These are phyloP conservation scores for Silurus aristotelis DNA, from an alignment of 2,797 vertebrate species.

Conservation along the genomic window DNA sequence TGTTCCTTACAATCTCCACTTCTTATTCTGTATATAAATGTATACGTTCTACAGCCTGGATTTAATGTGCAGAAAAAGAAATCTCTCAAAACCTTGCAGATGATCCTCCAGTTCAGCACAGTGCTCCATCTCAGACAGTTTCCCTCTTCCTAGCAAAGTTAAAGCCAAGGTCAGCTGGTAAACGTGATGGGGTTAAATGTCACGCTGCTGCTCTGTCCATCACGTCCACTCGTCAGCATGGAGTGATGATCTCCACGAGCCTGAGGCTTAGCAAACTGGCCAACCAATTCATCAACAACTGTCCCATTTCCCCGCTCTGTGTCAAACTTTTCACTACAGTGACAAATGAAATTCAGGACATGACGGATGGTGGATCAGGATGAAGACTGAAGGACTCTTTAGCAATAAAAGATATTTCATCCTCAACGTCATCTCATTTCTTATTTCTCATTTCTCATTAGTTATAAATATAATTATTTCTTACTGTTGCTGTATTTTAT, in stretches of 20 bases:
- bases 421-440: neutral
- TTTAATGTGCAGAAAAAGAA: no score
- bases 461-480: neutral
- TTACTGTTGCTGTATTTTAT: neutral
- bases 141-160: neutral
- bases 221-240: constrained; percentile 16
- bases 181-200: constrained; percentile 49
- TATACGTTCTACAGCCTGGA: neutral
- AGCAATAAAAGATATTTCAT: no score
- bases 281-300: constrained; percentile 48
- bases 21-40: no score
- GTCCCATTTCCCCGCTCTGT: constrained; percentile 41
- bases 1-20: neutral
- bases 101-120: neutral
- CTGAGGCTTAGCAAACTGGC: constrained; percentile 20
- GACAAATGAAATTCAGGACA: constrained; percentile 50
- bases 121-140: neutral
- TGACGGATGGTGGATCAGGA: constrained; percentile 46
- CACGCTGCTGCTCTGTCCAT: constrained; percentile 11
- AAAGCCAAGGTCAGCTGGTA: neutral
- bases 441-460: neutral
- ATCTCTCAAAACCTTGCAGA: neutral
- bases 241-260: constrained; percentile 47
- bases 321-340: constrained; percentile 45
- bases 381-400: neutral